phyloP scores from a whole-genome alignment of 2,888 invertebrate species.

The Altica lythri region DNA sequence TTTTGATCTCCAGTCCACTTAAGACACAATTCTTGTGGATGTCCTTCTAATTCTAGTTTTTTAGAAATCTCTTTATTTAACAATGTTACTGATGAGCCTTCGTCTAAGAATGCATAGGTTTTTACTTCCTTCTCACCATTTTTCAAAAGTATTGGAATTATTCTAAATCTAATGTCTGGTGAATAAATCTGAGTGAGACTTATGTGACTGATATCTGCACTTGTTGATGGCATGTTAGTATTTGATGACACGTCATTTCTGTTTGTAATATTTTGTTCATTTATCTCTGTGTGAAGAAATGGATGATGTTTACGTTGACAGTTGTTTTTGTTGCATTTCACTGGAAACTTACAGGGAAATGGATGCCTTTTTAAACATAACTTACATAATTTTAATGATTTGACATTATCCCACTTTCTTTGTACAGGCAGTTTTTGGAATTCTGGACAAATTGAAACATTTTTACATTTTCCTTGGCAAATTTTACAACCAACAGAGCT shows the following conservation, averaged over 20 bases:
- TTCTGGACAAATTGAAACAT: slow-evolving; percentile 1
- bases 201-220: too few relatives aligned
- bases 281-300: neutral
- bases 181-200: too few relatives aligned
- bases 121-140: slow-evolving; percentile 7
- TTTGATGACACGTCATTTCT: too few relatives aligned
- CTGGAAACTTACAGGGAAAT: slow-evolving; percentile 10
- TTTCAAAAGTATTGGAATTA: slow-evolving; percentile 12
- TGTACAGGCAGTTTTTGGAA: slow-evolving; percentile 6
- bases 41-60: slow-evolving; percentile 1
- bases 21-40: slow-evolving; percentile 7
- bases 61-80: slow-evolving; percentile 5
- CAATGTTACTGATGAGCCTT: slow-evolving; percentile 14
- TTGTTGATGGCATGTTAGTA: too few relatives aligned
- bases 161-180: slow-evolving; percentile 11
- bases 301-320: slow-evolving; percentile 11
- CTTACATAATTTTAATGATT: slow-evolving; percentile 3
- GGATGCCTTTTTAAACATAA: slow-evolving; percentile 6
- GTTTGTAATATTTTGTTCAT: neutral
- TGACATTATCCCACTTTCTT: neutral
- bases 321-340: neutral
- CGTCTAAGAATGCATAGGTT: slow-evolving; percentile 17
- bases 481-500: neutral
- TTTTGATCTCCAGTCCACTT: slow-evolving; percentile 13
- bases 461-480: slow-evolving; percentile 2